Percentiles rank a stretch among this genome's conserved stretches.
Conservation (phyloP, 1,140 invertebrate species). For the Yoshiicerus persimilis region DNA sequence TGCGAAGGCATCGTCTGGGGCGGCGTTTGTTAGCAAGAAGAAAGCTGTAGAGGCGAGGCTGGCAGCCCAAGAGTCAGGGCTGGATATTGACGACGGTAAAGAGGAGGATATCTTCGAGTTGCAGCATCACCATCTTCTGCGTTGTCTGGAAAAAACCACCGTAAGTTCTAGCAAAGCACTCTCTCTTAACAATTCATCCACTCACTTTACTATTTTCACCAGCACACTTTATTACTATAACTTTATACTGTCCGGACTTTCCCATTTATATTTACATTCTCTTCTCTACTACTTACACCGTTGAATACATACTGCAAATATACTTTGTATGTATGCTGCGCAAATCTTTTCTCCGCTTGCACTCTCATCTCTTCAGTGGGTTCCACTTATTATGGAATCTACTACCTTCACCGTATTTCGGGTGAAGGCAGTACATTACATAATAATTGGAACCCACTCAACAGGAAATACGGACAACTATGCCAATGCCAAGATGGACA, state of each 20-base stretch:
- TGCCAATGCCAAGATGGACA: too few species aligned
- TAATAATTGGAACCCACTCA: too few species aligned
- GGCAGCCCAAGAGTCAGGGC: conserved; percentile 85
- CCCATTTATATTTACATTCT: neutral
- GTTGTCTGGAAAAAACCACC: conserved; percentile 97
- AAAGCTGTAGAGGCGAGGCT: conserved; percentile 95
- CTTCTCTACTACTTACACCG: neutral
- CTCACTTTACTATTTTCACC: conserved; percentile 7
- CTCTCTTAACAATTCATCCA: conserved; percentile 17
- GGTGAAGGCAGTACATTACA: too few species aligned
- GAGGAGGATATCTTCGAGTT: conserved; percentile 98
- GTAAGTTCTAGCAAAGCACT: conserved; percentile 61
- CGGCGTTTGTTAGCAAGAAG: conserved; percentile 97
- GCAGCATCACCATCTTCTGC: conserved; percentile 97
- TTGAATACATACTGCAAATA: neutral
- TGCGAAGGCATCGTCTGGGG: conserved; percentile 98
- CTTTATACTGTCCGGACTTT: neutral
- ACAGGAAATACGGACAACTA: too few species aligned
- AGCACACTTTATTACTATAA: neutral
- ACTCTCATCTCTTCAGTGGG: neutral
- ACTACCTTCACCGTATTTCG: too few species aligned
- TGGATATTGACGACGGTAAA: conserved; percentile 82
- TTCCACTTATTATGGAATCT: neutral
- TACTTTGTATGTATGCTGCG: neutral
- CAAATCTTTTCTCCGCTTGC: neutral